phyloP scores from a whole-genome alignment of 2,113 vertebrate genomes.

The Eubucco bourcierii region DNA sequence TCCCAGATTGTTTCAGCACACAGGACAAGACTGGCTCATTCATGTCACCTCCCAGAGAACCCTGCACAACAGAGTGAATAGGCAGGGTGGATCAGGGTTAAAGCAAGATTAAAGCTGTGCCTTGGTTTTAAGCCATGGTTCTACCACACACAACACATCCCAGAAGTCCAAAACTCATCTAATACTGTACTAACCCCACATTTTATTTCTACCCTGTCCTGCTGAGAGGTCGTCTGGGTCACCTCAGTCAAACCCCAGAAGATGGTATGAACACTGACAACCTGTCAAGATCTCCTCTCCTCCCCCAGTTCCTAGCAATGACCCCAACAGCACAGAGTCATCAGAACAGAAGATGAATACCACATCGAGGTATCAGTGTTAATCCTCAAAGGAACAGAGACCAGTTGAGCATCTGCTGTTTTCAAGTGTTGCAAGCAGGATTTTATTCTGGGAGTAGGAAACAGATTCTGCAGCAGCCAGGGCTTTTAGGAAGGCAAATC shows the following conservation, averaged over 20 bases:
- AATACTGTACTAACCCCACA: not conserved
- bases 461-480: not conserved
- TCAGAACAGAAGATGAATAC: not conserved
- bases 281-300: not conserved
- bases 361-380: not conserved
- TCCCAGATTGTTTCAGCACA: too few species aligned
- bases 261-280: not conserved
- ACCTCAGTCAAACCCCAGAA: not conserved
- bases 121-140: not conserved
- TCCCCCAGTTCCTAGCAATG: not conserved
- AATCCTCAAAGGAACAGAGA: not conserved
- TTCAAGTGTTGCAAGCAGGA: not conserved
- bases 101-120: not conserved
- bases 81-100: not conserved
- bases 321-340: not conserved
- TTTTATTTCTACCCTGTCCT: not conserved
- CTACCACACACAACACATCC: not conserved
- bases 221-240: rapidly evolving
- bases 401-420: not conserved
- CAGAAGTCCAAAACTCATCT: not conserved
- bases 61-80: not conserved
- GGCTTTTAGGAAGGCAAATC: not conserved
- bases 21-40: not conserved
- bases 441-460: not conserved
- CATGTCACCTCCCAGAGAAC: not conserved